Percentiles rank a stretch among this genome's conserved stretches.
Evolutionary conservation across 2,888 invertebrate genomes (phyloP).

Genomic region (Imbricaverruca yamaguchii): DNA sequence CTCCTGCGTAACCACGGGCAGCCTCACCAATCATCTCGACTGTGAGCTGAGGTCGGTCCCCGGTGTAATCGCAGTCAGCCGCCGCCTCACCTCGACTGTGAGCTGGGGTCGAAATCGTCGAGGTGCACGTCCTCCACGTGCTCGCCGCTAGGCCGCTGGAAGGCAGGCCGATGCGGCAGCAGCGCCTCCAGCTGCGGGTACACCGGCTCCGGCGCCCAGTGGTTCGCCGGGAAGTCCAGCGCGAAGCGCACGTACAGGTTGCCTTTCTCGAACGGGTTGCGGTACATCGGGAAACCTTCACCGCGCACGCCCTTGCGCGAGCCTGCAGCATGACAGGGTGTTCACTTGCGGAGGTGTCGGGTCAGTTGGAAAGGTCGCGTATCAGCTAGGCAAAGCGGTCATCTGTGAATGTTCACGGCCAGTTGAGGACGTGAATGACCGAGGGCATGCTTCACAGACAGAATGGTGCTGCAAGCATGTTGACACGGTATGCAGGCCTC

Average conservation of each 20-base stretch:
- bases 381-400: too few relatives aligned
- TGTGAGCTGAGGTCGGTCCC: too few relatives aligned
- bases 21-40: too few relatives aligned
- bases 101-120: constrained; percentile 10
- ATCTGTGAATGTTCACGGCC: too few relatives aligned
- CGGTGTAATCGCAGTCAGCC: too few relatives aligned
- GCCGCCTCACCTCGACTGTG: not conserved
- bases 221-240: constrained; percentile 70
- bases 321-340: not conserved
- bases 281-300: constrained; percentile 85
- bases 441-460: too few relatives aligned
- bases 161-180: constrained; percentile 10
- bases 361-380: too few relatives aligned
- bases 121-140: constrained; percentile 20
- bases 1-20: too few relatives aligned
- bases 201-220: constrained; percentile 24
- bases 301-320: constrained; percentile 53
- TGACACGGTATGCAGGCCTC: too few relatives aligned
- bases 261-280: constrained; percentile 77
- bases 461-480: too few relatives aligned
- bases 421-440: too few relatives aligned
- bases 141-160: not conserved
- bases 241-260: constrained; percentile 79
- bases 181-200: not conserved
- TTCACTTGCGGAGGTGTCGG: too few relatives aligned